These are phyloP conservation scores for Acanthaster planci DNA, from an alignment of 35 echinoderm and acorn worm species.

Conservation along the genomic window DNA sequence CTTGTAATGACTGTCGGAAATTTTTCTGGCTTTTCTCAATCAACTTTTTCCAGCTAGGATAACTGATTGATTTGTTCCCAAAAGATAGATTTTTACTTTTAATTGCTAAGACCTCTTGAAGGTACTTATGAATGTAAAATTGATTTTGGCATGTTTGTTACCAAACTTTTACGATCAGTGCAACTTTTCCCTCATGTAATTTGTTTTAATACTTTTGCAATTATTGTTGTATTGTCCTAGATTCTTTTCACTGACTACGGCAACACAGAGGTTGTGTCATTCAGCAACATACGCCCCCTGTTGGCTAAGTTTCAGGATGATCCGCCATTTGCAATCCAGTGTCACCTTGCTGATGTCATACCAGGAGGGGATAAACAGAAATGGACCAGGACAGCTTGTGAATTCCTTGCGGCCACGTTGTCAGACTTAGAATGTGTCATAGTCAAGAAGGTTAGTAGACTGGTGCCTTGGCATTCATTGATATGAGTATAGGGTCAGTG, in stretches of 20 bases:
- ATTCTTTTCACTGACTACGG: conserved; percentile 83
- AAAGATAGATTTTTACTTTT: no score
- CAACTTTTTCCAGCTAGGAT: no score
- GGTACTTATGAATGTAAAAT: no score
- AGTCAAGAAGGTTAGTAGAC: conserved; percentile 57
- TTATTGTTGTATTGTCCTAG: conserved; percentile 34
- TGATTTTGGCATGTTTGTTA: neutral
- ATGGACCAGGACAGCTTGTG: conserved; percentile 76
- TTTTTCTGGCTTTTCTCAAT: no score
- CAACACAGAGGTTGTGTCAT: conserved; percentile 56
- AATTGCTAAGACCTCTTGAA: no score
- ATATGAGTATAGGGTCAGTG: no score
- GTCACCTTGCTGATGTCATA: conserved; percentile 67
- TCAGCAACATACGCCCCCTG: conserved; percentile 60
- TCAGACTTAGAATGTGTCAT: conserved; percentile 77
- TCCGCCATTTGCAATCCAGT: conserved; percentile 77
- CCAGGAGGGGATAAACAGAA: conserved; percentile 64
- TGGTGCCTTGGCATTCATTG: no score
- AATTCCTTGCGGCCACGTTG: conserved; percentile 72
- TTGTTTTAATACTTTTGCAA: no score
- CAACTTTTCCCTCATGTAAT: no score
- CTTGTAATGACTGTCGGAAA: no score
- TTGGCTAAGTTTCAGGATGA: conserved; percentile 58
- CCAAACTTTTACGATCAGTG: neutral
- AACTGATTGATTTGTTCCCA: no score